phyloP scores from a whole-genome alignment of 2,797 vertebrate species.

The Onychomys leucogaster region DNA sequence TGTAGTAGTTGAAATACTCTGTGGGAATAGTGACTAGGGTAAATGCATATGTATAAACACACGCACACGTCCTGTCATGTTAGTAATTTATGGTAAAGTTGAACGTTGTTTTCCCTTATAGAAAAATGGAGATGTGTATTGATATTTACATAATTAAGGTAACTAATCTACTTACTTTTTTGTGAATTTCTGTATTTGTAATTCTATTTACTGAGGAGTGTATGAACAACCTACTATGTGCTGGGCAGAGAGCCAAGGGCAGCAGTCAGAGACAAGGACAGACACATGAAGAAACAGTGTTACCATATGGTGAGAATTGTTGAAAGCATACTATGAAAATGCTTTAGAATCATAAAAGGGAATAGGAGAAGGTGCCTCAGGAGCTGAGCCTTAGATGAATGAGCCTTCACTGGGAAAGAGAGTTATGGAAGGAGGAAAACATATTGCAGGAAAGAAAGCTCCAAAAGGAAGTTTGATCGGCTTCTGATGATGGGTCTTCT shows the following conservation, averaged over 20 bases:
- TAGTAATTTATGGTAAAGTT: constrained; percentile 65
- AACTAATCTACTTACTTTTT: background rate
- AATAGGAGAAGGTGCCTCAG: constrained; percentile 25
- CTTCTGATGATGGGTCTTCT: background rate
- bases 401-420: constrained; percentile 13
- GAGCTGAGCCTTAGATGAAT: constrained; percentile 53
- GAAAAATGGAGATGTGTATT: background rate
- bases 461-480: background rate
- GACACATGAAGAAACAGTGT: background rate
- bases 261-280: background rate
- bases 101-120: constrained; percentile 21
- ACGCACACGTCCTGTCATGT: constrained; percentile 14
- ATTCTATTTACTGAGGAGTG: constrained; percentile 7
- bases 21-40: constrained; percentile 60
- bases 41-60: constrained; percentile 60
- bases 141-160: constrained; percentile 2
- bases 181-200: constrained; percentile 39
- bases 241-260: background rate
- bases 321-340: constrained; percentile 58
- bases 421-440: constrained; percentile 28
- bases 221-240: constrained; percentile 45
- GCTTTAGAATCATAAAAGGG: constrained; percentile 20
- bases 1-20: constrained; percentile 74
- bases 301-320: constrained; percentile 39
- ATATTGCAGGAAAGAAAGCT: constrained; percentile 60